Evolutionary conservation across 2,888 invertebrate genomes (phyloP), one percentile per base, ranked within the genome.

Genomic region (Cataglyphis cursor): DNA sequence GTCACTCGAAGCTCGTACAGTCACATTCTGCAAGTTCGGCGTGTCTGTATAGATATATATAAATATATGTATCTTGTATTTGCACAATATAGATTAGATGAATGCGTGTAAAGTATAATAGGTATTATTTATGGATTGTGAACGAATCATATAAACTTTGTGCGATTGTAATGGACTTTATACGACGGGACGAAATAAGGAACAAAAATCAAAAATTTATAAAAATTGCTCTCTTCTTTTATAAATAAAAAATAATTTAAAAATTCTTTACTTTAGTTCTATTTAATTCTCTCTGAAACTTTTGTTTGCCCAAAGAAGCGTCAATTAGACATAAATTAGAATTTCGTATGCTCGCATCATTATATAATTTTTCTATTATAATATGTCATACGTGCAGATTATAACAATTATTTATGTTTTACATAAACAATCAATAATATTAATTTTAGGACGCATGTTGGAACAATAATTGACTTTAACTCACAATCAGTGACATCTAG

Each of bases 1-100:
- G 91, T 93, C 91, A 91, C 91, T 91, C 90, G 90, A 93, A 93
- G 92, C 93, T 93, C 89, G 91, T 90, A 91, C 91, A 90, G 91
- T 92, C 86, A 92, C 94, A 93, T 94, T 94, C 93, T 93, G 94
- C 94, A 93, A 92, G 90, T 91, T 92, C 89, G 91, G 90, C 88
- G 82, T 88, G 87, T 88, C 51, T 75, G 81, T 85, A 83, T 82
- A 86, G 83, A 83, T 81, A 83, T 83, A 31, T 5, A 85, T 83
- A 82, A 61, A 84, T 73, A 84, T 70, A 59, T 87, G 75, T 65
- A 83, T 83, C 38, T 82, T 83, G 83, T 84, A 85, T 87, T 84
- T 80, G 82, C 72, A 85, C 85, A 76, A 86, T 80, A 84, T 44
- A 85, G 65, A 82, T 81, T 44, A 85, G 65, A 82, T 81, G 65